Evolutionary conservation across 2,888 invertebrate genomes (phyloP), one percentile per base, ranked within the genome.

Genomic region (Panzeria rudis): DNA sequence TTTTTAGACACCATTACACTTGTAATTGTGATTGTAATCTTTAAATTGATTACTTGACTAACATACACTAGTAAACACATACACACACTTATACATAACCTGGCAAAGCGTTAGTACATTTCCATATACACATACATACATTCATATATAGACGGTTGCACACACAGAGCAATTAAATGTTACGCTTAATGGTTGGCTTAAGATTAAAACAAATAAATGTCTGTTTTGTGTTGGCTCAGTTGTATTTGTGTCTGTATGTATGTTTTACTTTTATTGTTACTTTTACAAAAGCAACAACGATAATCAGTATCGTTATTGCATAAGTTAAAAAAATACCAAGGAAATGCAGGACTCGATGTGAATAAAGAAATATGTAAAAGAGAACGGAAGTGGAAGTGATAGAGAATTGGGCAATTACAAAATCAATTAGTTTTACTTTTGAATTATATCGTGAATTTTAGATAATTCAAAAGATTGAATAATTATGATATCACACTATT

Each of bases 11-110:
- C 81, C 82, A 78, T 82, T 85, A 82, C 85, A 82, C 78, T 75
- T 66, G 85, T 82, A 82, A 73, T 82, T 83, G 84, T 83, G 86
- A 86, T 87, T 80, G 77, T 87, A 85, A 86, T 86, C 87, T 83
- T 41, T 56, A 81, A 87, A 87, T 86, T 83, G 87, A 85, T 86
- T 87, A 85, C 84, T 69, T 68, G 78, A 73, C 66, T 66, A 44
- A 41, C 20, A 52, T 52, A 25, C 52, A 47, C 44, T 32, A 50
- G 3, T 20, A 38, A 35, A 54, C 29, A 35, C 32, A 68, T 50
- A 20, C 17, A 17, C n/a, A 41, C 17, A 35, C 32, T 15, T 62
- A 61, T 35, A 68, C 15, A 61, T 23, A 69, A 38, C 47, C 35
- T 38, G 17, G 35, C 5, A 50, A 50, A 69, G 8, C 25, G 44